Evolutionary conservation across 2,888 invertebrate species (phyloP).

Genomic region (Aproaerema taeniolella): DNA sequence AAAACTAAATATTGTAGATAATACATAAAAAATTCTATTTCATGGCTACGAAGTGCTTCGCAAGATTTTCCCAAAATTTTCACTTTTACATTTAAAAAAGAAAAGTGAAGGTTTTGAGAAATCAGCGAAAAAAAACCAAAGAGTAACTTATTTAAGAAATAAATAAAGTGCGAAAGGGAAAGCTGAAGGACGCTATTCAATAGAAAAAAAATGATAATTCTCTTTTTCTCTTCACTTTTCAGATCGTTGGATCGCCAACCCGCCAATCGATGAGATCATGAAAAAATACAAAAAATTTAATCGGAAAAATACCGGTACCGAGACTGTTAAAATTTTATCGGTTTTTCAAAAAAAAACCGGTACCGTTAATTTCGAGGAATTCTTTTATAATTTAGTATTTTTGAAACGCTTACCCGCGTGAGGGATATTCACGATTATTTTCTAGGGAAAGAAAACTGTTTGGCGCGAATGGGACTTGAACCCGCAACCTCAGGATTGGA

Average conservation of each 20-base stretch:
- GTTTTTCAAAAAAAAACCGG: background rate
- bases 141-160: slow-evolving; percentile 12
- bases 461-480: too few species aligned
- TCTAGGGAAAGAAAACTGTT: too few species aligned
- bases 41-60: slow-evolving; percentile 23
- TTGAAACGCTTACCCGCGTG: too few species aligned
- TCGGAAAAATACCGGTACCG: slow-evolving; percentile 20
- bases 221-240: slow-evolving; percentile 30
- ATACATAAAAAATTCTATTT: slow-evolving; percentile 38
- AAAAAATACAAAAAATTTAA: slow-evolving; percentile 21
- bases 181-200: slow-evolving; percentile 22
- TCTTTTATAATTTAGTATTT: background rate
- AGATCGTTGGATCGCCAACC: slow-evolving; percentile 55
- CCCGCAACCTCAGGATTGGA: too few species aligned
- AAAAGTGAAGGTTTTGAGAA: too few species aligned
- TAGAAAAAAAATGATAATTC: slow-evolving; percentile 22
- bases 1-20: slow-evolving; percentile 36
- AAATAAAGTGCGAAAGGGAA: slow-evolving; percentile 21
- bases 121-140: background rate
- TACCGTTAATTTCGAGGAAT: slow-evolving; percentile 9
- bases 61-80: slow-evolving; percentile 15
- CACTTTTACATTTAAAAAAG: too few species aligned
- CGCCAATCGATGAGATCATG: slow-evolving; percentile 43
- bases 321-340: slow-evolving; percentile 14
- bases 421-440: too few species aligned